Conservation (phyloP, 2,797 vertebrate genomes). For the Leucoraja ocellata region DNA sequence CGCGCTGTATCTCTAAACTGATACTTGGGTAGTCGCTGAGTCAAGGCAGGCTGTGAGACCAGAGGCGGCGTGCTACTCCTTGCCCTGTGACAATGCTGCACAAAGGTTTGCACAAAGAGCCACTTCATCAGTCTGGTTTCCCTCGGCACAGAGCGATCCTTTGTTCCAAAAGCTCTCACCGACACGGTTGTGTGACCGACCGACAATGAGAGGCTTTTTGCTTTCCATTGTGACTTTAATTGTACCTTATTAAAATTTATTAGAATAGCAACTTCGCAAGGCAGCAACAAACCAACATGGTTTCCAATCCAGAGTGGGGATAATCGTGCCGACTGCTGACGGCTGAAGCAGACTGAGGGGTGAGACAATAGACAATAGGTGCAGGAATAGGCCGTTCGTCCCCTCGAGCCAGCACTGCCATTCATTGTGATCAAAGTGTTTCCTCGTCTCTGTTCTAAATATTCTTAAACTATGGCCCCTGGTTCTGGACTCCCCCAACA, state of each 20-base stretch:
- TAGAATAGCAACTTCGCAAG: neutral
- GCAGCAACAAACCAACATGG: neutral
- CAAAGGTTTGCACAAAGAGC: neutral
- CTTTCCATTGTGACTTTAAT: neutral
- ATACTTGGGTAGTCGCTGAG: neutral
- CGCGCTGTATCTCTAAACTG: too few relatives aligned
- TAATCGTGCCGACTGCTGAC: neutral
- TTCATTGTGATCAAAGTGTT: too few relatives aligned
- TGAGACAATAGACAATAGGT: too few relatives aligned
- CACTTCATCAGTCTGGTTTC: neutral
- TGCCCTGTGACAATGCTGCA: neutral
- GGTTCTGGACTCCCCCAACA: too few relatives aligned
- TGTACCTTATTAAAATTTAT: neutral
- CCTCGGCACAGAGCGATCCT: neutral
- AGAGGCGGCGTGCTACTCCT: neutral
- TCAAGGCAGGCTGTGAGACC: too few relatives aligned
- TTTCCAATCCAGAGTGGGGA: neutral
- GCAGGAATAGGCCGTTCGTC: too few relatives aligned
- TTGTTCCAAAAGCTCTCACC: neutral
- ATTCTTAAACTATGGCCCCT: too few relatives aligned
- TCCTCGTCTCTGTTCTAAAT: too few relatives aligned
- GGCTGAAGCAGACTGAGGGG: too few relatives aligned
- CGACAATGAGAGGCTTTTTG: neutral
- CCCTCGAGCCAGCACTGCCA: too few relatives aligned
- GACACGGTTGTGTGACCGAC: neutral